Evolutionary conservation across 64 coral and sea anemone genomes (phyloP), one percentile per base, ranked within the genome.

Genomic region (Orbicella faveolata): DNA sequence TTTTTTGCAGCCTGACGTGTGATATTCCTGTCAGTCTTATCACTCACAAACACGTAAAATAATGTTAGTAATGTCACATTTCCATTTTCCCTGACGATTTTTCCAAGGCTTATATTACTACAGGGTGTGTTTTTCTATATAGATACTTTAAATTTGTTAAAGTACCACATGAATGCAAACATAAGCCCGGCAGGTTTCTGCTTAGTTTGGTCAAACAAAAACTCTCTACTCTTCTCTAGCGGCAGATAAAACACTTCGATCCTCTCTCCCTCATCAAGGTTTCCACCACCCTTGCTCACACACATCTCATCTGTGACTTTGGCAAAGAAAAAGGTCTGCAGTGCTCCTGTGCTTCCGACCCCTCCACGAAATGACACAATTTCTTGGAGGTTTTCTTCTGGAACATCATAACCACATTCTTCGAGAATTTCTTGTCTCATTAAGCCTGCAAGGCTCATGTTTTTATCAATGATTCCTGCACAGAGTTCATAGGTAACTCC

Each of bases 121-220:
- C 44, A 48, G 44, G 44, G 44, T 48, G 44, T 6, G 4, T 48
- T 48, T 48, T 59, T 59, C 55, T 59, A 59, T 59, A 59, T 16
- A 12, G 15, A 59, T 59, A 59, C 55, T 16, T 89, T 94, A 84
- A 94, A 92, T 63, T 98, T 99, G 11, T 96, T 77, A 61, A 93
- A 89, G 79, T 91, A 99, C 97, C 97, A 99, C 88, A 95, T 89
- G 19, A 99, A 96, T 68, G 94, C 97, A 99, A 99, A 99, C 34
- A 99, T 73, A 4, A 99, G 79, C 72, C 90, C 94, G 44, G 75
- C 25, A 4, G 94, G 88, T 88, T 94, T 99, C 20, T 89, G 69
- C 65, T 93, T 95, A 23, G 83, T 76, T 52, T 84, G 83, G 75
- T 99, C 89, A 82, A 96, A 96, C 74, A 99, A 37, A 88, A 99